A percentile compares a stretch with the other conserved stretches of the same genome.
Conservation (phyloP, 2,888 invertebrate species). For the Macropis europaea region DNA sequence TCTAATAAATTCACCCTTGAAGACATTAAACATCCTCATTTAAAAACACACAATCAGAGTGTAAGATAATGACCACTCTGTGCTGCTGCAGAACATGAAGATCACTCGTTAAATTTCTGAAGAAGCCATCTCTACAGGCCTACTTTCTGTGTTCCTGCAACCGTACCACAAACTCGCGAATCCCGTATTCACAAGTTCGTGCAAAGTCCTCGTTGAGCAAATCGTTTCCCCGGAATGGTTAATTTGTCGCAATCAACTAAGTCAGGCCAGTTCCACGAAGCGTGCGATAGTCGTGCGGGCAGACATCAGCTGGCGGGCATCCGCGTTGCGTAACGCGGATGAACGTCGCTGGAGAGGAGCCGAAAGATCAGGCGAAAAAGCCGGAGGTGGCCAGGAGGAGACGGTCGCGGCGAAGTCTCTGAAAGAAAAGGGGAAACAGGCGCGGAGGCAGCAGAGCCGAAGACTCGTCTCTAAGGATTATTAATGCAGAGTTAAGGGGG, state of each 20-base stretch:
- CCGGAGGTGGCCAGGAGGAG: background rate
- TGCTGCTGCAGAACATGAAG: too few species aligned
- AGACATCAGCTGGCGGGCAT: background rate
- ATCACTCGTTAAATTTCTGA: too few species aligned
- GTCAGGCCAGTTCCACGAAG: slow-evolving; percentile 35
- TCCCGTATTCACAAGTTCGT: too few species aligned
- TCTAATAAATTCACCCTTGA: too few species aligned
- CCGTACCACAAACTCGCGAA: too few species aligned
- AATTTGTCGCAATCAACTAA: slow-evolving; percentile 27
- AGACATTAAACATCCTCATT: too few species aligned
- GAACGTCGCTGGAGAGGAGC: background rate
- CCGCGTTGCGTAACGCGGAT: slow-evolving; percentile 25
- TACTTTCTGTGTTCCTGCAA: too few species aligned
- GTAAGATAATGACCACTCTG: too few species aligned
- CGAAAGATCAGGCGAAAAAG: background rate
- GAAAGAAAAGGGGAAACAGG: background rate
- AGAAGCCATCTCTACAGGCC: too few species aligned
- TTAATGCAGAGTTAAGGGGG: slow-evolving; percentile 59
- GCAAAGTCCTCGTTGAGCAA: too few species aligned
- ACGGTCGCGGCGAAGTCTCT: background rate
- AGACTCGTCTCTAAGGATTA: slow-evolving; percentile 51
- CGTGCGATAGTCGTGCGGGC: background rate
- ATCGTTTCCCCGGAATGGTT: slow-evolving; percentile 33
- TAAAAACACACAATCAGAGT: too few species aligned
- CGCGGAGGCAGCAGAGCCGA: background rate